A percentile compares a stretch with the other conserved stretches of the same genome.
phyloP scores from a whole-genome alignment of 2,113 vertebrate genomes.

The Syrrhaptes paradoxus region DNA sequence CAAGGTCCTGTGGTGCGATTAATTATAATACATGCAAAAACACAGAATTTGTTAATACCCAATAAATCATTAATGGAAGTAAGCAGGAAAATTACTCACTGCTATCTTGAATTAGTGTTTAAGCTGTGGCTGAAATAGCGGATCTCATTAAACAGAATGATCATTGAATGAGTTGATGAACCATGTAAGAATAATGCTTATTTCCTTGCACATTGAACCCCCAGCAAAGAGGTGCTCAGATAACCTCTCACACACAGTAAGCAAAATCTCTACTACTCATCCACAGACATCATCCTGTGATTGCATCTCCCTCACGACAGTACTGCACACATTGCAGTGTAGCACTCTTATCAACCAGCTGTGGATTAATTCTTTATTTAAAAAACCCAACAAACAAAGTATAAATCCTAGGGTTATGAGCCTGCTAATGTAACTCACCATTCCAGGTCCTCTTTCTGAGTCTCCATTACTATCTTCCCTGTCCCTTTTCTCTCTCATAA shows the following conservation, averaged over 20 bases:
- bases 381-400: background rate
- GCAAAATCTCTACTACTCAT: background rate
- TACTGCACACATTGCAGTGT: background rate
- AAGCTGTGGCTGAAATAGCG: background rate
- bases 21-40: constrained; percentile 28
- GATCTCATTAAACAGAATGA: background rate
- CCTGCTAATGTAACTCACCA: background rate
- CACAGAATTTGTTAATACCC: background rate
- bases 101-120: background rate
- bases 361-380: background rate
- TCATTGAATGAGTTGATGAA: background rate
- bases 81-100: background rate
- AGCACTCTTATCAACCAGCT: background rate
- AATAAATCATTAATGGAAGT: constrained; percentile 19
- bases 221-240: background rate
- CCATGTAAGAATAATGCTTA: background rate
- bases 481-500: background rate
- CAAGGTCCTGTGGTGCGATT: background rate
- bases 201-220: background rate
- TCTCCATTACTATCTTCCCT: background rate
- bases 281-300: background rate
- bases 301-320: background rate
- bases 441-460: background rate
- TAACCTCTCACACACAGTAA: background rate
- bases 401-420: background rate